Percentiles rank a stretch among this genome's conserved stretches.
Conservation (phyloP, 2,888 invertebrate species). For the Cataglyphis livida region DNA sequence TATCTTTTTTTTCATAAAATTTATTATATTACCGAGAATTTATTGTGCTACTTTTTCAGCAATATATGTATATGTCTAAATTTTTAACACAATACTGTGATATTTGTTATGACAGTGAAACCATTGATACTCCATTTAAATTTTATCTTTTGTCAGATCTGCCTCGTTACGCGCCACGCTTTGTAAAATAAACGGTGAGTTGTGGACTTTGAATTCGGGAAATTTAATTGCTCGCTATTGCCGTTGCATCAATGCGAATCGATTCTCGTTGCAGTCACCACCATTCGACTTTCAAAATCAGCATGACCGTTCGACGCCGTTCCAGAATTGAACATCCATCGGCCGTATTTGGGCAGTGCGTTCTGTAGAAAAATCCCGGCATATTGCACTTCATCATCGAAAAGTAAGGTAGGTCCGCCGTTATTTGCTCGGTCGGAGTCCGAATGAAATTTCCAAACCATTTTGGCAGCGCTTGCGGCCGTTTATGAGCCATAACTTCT, state of each 20-base stretch:
- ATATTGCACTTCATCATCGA: slow-evolving; percentile 44
- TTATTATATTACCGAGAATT: neutral
- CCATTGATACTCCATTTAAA: neutral
- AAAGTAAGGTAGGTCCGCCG: slow-evolving; percentile 28
- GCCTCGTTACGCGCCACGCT: neutral
- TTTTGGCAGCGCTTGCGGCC: slow-evolving; percentile 41
- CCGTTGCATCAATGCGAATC: slow-evolving; percentile 35
- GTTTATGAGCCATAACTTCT: slow-evolving; percentile 28
- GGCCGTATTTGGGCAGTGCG: slow-evolving; percentile 37
- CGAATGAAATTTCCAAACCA: slow-evolving; percentile 63
- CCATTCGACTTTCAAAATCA: slow-evolving; percentile 40
- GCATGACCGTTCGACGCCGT: slow-evolving; percentile 25
- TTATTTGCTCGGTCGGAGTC: slow-evolving; percentile 42
- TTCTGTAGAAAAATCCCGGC: slow-evolving; percentile 33
- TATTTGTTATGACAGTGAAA: neutral
- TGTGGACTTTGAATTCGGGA: slow-evolving; percentile 31
- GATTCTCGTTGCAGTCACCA: slow-evolving; percentile 6
- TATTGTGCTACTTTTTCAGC: neutral
- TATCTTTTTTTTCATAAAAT: neutral
- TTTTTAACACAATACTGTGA: neutral
- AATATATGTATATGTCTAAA: neutral
- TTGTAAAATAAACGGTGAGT: slow-evolving; percentile 22
- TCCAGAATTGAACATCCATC: slow-evolving; percentile 5
- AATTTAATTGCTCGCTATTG: slow-evolving; percentile 40
- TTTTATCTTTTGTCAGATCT: slow-evolving; percentile 8